Percentiles rank a stretch among this genome's conserved stretches.
Conservation (phyloP, 2,797 vertebrate genomes). For the Coendou prehensilis region DNA sequence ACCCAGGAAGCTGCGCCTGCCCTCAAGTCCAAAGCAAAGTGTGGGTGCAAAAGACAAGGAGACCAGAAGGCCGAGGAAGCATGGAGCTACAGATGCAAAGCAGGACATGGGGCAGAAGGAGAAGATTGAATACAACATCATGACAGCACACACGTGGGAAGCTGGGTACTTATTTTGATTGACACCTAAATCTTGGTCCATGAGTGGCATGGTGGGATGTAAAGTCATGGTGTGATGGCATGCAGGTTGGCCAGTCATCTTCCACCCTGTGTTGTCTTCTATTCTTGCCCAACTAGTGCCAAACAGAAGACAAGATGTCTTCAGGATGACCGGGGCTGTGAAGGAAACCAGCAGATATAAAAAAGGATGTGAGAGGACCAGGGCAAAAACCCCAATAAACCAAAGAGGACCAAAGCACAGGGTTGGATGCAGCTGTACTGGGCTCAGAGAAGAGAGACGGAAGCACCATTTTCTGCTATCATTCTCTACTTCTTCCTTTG, state of each 20-base stretch:
- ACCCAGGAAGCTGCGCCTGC: background rate
- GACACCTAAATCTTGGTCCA: background rate
- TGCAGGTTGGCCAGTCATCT: background rate
- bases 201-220: background rate
- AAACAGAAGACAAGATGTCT: background rate
- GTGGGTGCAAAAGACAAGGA: background rate
- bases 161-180: background rate
- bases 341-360: background rate
- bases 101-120: background rate
- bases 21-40: background rate
- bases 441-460: background rate
- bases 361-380: background rate
- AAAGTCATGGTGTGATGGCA: background rate
- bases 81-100: background rate
- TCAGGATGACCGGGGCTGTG: background rate
- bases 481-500: background rate
- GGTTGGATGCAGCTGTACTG: background rate
- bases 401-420: background rate
- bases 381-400: background rate
- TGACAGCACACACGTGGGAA: background rate
- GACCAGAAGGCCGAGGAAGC: background rate
- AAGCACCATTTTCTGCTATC: background rate
- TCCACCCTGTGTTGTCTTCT: background rate
- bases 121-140: background rate
- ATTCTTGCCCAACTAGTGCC: background rate